phyloP scores from a whole-genome alignment of 2,797 vertebrate genomes.

The Myioborus miniatus region DNA sequence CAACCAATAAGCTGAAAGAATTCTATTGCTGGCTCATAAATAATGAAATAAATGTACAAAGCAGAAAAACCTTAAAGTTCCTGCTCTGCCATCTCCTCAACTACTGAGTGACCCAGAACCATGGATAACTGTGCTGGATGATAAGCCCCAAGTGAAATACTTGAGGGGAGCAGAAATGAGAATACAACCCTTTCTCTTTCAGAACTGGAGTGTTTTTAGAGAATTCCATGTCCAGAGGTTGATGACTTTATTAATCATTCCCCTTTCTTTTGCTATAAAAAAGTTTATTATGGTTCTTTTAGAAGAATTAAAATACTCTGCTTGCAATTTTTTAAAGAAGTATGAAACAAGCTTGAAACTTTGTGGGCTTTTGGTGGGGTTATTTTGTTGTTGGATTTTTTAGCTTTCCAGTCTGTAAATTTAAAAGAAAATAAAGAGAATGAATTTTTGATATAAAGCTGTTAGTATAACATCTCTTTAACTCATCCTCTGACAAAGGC shows the following conservation, averaged over 20 bases:
- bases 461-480: background rate
- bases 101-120: background rate
- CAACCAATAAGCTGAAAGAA: background rate
- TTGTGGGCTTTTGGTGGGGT: fast-evolving
- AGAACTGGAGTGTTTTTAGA: background rate
- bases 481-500: background rate
- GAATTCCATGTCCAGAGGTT: background rate
- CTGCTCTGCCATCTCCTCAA: background rate
- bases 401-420: background rate
- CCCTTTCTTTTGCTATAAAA: background rate
- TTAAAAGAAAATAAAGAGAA: background rate
- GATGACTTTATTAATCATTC: background rate
- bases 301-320: background rate
- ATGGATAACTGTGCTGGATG: background rate
- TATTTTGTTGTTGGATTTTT: background rate
- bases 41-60: background rate
- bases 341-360: background rate
- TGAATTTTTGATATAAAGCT: background rate
- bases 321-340: fast-evolving
- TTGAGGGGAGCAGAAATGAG: background rate
- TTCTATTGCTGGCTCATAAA: background rate
- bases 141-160: background rate
- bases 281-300: background rate
- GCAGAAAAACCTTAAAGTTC: background rate
- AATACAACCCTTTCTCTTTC: background rate